These are phyloP conservation scores for Syrmaticus mikado DNA, from an alignment of 2,113 vertebrate species.

Conservation along the genomic window DNA sequence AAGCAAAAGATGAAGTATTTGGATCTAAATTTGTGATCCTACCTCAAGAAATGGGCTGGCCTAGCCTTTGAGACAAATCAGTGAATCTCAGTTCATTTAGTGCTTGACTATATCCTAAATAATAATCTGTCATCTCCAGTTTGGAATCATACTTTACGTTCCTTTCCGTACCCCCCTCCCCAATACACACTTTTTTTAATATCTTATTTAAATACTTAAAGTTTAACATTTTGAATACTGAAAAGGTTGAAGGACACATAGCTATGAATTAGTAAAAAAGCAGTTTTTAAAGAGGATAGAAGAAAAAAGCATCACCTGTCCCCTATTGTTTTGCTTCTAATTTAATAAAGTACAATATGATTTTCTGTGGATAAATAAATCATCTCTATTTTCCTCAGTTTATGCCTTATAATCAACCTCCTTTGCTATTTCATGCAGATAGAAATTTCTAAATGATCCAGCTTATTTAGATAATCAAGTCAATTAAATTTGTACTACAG, in stretches of 20 bases:
- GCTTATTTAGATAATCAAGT: slow-evolving; percentile 25
- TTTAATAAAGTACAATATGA: background rate
- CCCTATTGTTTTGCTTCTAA: background rate
- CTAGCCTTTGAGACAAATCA: background rate
- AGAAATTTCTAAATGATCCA: slow-evolving; percentile 45
- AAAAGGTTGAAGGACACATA: background rate
- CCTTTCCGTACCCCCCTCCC: background rate
- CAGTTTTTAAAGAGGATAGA: background rate
- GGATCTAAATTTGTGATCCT: background rate
- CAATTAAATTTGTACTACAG: slow-evolving; percentile 43
- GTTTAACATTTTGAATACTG: background rate
- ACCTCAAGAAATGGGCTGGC: background rate
- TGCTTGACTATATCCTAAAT: background rate
- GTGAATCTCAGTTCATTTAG: background rate
- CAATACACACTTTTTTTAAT: background rate
- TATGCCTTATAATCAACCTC: slow-evolving; percentile 16
- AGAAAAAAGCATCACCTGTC: background rate
- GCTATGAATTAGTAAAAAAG: background rate
- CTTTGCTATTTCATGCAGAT: background rate
- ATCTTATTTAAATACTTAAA: background rate
- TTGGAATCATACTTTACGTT: background rate
- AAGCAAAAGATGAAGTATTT: background rate
- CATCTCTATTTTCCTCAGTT: background rate
- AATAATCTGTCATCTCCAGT: background rate
- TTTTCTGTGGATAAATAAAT: background rate